Conservation (phyloP, 1,140 invertebrate species). For the Euborellia annulipes region DNA sequence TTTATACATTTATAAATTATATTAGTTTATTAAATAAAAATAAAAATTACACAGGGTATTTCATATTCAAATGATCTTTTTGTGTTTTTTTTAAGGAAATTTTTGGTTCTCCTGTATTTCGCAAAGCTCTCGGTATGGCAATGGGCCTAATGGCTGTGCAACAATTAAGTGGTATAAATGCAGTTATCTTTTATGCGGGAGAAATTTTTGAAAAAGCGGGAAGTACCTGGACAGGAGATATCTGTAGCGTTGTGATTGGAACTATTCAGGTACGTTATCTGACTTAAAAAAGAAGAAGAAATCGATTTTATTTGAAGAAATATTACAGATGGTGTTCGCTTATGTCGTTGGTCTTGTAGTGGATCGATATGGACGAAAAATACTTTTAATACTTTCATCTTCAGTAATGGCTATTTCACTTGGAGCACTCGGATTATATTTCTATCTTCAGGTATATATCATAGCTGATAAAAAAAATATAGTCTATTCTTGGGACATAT, state of each 20-base stretch:
- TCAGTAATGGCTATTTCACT: constrained; percentile 16
- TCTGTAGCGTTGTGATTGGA: constrained; percentile 27
- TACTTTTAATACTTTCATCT: constrained; percentile 29
- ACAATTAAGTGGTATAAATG: constrained; percentile 22
- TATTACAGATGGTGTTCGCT: constrained; percentile 30
- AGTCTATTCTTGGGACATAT: no score
- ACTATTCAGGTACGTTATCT: constrained; percentile 18
- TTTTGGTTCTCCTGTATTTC: no score
- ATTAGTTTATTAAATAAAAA: no score
- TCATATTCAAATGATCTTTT: no score
- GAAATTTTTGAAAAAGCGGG: constrained; percentile 29
- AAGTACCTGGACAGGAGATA: constrained; percentile 16
- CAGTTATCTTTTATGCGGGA: constrained; percentile 34
- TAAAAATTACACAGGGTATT: no score
- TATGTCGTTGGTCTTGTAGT: constrained; percentile 25
- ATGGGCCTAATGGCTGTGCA: constrained; percentile 15
- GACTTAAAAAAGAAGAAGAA: no score
- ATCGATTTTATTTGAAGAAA: no score
- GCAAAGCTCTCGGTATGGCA: constrained; percentile 16
- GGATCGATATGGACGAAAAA: constrained; percentile 32
- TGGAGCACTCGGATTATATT: constrained; percentile 16
- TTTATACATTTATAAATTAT: no score
- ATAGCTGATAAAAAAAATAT: no score
- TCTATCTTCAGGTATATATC: constrained; percentile 1
- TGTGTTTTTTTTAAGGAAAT: no score